A percentile compares a stretch with the other conserved stretches of the same genome.
Evolutionary conservation across 2,113 vertebrate genomes (phyloP).

Genomic region (Chamaea fasciata): DNA sequence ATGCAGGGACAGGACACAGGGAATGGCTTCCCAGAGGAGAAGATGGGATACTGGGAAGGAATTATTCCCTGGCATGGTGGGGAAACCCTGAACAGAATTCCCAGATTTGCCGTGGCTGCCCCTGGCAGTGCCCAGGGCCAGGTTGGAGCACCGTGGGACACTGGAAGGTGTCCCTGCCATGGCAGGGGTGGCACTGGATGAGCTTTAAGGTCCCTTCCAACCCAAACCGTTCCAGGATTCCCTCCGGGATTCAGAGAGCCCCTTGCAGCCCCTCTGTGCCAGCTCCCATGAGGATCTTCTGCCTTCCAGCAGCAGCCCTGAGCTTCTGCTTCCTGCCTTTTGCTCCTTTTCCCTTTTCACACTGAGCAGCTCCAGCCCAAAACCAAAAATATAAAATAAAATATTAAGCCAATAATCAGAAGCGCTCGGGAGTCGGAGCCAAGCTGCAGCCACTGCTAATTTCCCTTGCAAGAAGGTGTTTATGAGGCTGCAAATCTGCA

Average conservation of each 20-base stretch:
- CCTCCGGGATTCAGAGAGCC: not conserved
- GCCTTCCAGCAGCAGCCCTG: not conserved
- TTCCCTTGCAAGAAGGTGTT: not conserved
- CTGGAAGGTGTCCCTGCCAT: not conserved
- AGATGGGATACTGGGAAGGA: not conserved
- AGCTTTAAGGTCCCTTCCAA: not conserved
- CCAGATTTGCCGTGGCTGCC: not conserved
- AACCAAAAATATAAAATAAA: not conserved
- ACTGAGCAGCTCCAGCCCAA: not conserved
- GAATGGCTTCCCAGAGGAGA: no score
- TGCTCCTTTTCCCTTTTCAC: not conserved
- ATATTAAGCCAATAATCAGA: not conserved
- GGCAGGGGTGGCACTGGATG: not conserved
- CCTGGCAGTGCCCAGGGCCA: not conserved
- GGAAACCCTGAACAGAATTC: not conserved
- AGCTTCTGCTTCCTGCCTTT: not conserved
- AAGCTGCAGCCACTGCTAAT: not conserved
- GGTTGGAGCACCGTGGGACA: rapidly evolving
- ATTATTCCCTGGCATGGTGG: not conserved
- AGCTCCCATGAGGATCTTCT: not conserved
- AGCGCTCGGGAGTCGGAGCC: not conserved
- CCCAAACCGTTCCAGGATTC: not conserved
- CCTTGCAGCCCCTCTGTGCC: not conserved
- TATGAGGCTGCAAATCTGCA: not conserved
- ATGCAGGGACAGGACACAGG: not conserved